Evolutionary conservation across 2,888 invertebrate species (phyloP), one percentile per base, ranked within the genome.

Genomic region (Trisateles emortualis): DNA sequence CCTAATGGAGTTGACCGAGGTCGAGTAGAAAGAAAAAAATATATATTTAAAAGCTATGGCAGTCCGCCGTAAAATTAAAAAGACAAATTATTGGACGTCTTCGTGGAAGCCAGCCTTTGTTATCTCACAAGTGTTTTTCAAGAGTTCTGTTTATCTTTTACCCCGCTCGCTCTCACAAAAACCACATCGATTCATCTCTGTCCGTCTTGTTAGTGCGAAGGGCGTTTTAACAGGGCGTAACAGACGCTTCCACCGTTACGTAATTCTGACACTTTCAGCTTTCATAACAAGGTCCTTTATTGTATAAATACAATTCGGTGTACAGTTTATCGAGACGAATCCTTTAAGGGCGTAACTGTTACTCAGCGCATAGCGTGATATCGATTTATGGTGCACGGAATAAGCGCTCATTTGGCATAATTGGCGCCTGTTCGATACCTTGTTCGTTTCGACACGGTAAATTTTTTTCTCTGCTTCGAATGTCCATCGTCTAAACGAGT

Each of bases 51-150:
- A 88, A 88, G 87, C 89, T 83, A 89, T 87, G 86, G 82, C 88
- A 90, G 90, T 90, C 89, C 87, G 87, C 84, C 83, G 88, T 91
- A 89, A 92, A 92, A 92, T 92, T 92, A 92, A 92, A 92, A 92
- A 91, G 92, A 92, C 92, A 92, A 92, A 92, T 92, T 92, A 92
- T 92, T 90, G 90, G 84, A 90, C 89, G 88, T 91, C 87, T 92
- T 92, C 92, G 88, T 90, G 88, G 92, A 92, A 92, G 85, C 83
- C 80, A 84, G 87, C 87, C 89, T 92, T 92, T 92, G 92, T 92
- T 92, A 92, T 91, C 88, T 88, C 89, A 89, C 90, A 90, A 92
- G 92, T 92, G 92, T 91, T 92, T 92, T 92, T 91, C 89, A 86
- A 92, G 90, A 88, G 90, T 83, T 88, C 84, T 90, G 88, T 89